A percentile compares a stretch with the other conserved stretches of the same genome.
These are phyloP conservation scores for Heteractis magnifica DNA, from an alignment of 92 coral and sea anemone genomes.

Conservation along the genomic window DNA sequence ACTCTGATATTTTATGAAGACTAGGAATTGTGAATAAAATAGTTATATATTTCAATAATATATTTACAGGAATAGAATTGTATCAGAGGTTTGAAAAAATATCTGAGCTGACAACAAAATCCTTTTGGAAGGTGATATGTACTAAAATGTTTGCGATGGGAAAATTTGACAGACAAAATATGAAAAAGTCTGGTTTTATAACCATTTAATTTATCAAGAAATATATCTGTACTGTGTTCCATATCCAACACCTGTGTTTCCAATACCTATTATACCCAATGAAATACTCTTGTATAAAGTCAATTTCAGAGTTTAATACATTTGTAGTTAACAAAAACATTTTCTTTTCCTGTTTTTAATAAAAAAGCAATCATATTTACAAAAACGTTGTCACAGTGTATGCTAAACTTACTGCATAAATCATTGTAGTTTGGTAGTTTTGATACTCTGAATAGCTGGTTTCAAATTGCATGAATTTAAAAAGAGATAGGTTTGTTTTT, in stretches of 20 bases:
- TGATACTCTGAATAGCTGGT: background rate
- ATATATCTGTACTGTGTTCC: too few species aligned
- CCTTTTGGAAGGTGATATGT: too few species aligned
- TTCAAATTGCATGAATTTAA: background rate
- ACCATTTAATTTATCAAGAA: too few species aligned
- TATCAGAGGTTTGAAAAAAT: too few species aligned
- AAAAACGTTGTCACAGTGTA: background rate
- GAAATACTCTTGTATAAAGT: background rate
- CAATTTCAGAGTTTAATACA: background rate
- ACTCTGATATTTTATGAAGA: background rate
- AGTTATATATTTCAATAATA: too few species aligned
- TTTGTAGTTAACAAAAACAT: background rate
- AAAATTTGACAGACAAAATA: too few species aligned
- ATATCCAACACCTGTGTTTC: background rate
- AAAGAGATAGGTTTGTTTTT: too few species aligned
- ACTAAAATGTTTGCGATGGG: too few species aligned
- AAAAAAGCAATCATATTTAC: background rate
- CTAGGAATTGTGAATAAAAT: background rate
- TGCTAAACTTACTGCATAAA: background rate
- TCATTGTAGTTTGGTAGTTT: background rate
- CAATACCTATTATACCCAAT: background rate
- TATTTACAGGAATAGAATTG: too few species aligned
- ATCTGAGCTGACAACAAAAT: too few species aligned
- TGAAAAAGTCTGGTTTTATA: too few species aligned
- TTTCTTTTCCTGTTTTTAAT: background rate